phyloP scores from a whole-genome alignment of 1,140 invertebrate species.

The Tetragnatha versicolor region DNA sequence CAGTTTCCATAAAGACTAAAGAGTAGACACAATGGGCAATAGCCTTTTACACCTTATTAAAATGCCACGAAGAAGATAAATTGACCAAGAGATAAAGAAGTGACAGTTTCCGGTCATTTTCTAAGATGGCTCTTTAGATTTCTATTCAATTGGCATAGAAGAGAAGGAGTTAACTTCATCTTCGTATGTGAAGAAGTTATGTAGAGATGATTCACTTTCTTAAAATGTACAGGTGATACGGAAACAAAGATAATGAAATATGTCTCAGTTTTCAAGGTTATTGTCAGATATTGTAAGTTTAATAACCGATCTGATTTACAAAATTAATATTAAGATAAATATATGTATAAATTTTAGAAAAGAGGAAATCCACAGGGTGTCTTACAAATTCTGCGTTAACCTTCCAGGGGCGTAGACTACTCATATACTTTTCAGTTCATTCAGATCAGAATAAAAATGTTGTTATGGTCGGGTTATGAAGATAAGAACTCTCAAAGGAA shows the following conservation, averaged over 20 bases:
- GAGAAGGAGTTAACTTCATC: background rate
- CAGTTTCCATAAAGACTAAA: background rate
- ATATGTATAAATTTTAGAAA: no score
- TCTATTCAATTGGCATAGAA: background rate
- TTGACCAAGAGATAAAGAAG: background rate
- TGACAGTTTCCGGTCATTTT: conserved; percentile 18
- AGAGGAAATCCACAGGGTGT: no score
- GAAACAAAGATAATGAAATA: background rate
- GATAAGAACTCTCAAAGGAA: no score
- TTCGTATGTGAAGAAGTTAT: background rate
- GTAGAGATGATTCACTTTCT: background rate
- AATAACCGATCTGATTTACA: background rate
- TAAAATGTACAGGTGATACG: background rate
- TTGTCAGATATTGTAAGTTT: background rate
- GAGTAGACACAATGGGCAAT: background rate
- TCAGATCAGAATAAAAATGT: no score
- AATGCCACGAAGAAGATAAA: background rate
- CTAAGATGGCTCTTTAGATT: background rate
- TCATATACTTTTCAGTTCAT: no score
- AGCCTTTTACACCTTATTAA: conserved; percentile 12
- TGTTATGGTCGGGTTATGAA: no score
- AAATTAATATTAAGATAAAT: no score
- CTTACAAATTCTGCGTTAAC: no score
- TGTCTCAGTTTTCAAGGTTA: background rate
- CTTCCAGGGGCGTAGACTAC: no score